Conservation (phyloP, 2,888 invertebrate genomes). For the Imbricaverruca yamaguchii region DNA sequence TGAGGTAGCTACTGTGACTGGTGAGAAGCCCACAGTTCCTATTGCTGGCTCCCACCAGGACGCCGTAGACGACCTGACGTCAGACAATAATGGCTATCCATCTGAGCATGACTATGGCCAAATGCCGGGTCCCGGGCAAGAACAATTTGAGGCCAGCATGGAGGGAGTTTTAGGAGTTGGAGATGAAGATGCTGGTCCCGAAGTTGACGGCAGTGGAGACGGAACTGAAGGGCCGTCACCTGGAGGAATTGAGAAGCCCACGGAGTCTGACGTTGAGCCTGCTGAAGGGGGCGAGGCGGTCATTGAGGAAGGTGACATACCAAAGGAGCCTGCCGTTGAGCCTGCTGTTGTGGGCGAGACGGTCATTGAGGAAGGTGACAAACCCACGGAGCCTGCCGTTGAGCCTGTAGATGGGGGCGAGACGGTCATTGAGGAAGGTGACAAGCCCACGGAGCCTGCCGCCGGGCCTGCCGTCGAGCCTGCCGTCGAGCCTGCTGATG, state of each 20-base stretch:
- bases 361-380: neutral
- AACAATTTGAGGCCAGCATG: neutral
- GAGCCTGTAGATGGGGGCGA: neutral
- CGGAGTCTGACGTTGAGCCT: neutral
- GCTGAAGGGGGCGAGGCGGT: neutral
- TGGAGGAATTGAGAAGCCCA: neutral
- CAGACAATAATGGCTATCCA: neutral
- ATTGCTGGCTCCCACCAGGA: neutral
- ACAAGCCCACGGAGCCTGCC: neutral
- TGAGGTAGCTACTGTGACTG: neutral
- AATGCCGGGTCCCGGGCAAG: neutral
- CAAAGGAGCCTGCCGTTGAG: too few relatives aligned
- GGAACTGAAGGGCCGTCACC: slow-evolving; percentile 15
- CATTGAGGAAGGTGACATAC: neutral
- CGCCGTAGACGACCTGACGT: neutral
- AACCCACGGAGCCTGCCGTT: slow-evolving; percentile 9
- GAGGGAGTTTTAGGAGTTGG: slow-evolving; percentile 12
- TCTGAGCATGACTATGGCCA: neutral
- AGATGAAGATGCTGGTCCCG: slow-evolving; percentile 29
- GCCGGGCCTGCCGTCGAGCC: neutral
- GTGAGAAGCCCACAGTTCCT: neutral
- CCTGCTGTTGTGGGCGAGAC: neutral
- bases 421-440: neutral
- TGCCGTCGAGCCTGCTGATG: neutral
- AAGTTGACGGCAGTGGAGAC: slow-evolving; percentile 28